Percentiles rank a stretch among this genome's conserved stretches.
These are phyloP conservation scores for Drosophila kokeensis DNA, from an alignment of 2,888 invertebrate species.

Conservation along the genomic window DNA sequence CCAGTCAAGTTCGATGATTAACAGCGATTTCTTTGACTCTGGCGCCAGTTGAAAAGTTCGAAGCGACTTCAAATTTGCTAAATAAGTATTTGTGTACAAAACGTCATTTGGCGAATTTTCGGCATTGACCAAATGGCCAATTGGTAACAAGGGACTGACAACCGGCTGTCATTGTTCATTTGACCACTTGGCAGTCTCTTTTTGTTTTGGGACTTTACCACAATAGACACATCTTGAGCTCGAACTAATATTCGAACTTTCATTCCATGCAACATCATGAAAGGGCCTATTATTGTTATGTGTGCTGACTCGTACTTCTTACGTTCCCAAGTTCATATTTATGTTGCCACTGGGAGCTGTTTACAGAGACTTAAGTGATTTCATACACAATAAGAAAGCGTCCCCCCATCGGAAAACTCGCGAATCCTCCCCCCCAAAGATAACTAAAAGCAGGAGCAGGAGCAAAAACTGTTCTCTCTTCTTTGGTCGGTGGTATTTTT, in stretches of 20 bases:
- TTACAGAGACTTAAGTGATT: conserved; percentile 76
- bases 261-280: conserved; percentile 1
- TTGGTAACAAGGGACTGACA: conserved; percentile 20
- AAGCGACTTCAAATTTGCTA: background rate
- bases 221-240: conserved; percentile 4
- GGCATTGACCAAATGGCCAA: conserved; percentile 9
- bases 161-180: conserved; percentile 16
- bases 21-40: background rate
- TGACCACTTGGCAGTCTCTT: conserved; percentile 29
- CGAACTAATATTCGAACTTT: conserved; percentile 9
- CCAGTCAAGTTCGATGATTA: background rate
- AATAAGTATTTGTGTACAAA: background rate
- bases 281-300: conserved; percentile 20
- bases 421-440: conserved; percentile 9
- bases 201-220: conserved; percentile 5
- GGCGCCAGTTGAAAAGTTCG: background rate
- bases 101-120: background rate
- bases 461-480: conserved; percentile 1
- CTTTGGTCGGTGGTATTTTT: conserved; percentile 5
- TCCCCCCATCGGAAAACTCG: conserved; percentile 43
- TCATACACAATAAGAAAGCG: conserved; percentile 57
- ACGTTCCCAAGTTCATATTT: conserved; percentile 63
- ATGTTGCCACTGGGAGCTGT: conserved; percentile 76
- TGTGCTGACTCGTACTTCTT: conserved; percentile 14
- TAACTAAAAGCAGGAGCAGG: conserved; percentile 4